A percentile compares a stretch with the other conserved stretches of the same genome.
These are phyloP conservation scores for Elgaria multicarinata DNA, from an alignment of 2,113 vertebrate species.

Conservation along the genomic window DNA sequence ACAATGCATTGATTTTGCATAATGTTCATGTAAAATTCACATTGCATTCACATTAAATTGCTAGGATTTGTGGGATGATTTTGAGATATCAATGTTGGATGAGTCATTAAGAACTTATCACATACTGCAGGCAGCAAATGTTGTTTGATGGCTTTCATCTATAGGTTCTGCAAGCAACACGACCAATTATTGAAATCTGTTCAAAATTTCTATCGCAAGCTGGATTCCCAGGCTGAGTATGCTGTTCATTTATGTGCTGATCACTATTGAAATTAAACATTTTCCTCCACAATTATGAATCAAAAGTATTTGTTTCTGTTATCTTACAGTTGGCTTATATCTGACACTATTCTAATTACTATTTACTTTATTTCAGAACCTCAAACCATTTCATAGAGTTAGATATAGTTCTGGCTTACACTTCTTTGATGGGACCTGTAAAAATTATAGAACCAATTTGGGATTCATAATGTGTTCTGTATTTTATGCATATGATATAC, in stretches of 20 bases:
- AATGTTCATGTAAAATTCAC: too few species aligned
- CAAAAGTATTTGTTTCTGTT: neutral
- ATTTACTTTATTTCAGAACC: neutral
- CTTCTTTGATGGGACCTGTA: neutral
- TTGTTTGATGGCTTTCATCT: too few species aligned
- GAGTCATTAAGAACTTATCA: too few species aligned
- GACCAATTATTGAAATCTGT: neutral
- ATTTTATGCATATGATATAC: neutral
- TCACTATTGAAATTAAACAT: neutral
- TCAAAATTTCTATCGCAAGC: neutral
- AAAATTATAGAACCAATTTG: neutral
- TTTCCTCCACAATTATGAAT: neutral
- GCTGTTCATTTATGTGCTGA: neutral
- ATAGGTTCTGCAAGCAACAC: too few species aligned
- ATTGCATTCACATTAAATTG: too few species aligned
- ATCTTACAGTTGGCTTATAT: neutral
- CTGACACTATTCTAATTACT: neutral
- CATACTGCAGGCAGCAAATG: too few species aligned
- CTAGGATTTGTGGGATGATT: too few species aligned
- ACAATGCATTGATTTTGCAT: neutral
- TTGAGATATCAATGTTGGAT: too few species aligned
- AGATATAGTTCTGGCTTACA: neutral
- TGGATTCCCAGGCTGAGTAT: neutral
- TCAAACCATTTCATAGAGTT: neutral
- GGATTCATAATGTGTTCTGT: neutral